phyloP scores from a whole-genome alignment of 2,888 invertebrate species.

The Unio pictorum region DNA sequence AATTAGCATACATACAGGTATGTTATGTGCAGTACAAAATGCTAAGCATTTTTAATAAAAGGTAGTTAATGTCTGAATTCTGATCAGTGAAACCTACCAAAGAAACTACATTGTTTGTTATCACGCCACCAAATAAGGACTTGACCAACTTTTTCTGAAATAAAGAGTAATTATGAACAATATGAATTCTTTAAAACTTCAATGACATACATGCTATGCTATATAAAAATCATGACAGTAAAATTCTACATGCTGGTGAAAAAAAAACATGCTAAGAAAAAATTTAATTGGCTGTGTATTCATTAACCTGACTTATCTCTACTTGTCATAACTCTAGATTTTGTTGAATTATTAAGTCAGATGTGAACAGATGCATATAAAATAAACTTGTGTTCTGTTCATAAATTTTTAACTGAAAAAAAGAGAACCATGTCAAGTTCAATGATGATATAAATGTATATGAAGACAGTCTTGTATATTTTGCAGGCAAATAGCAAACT shows the following conservation, averaged over 20 bases:
- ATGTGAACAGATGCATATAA: no score
- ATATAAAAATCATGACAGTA: neutral
- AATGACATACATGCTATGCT: neutral
- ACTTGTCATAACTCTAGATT: no score
- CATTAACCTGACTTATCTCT: no score
- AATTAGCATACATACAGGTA: no score
- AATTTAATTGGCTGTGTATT: neutral
- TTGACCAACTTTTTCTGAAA: slow-evolving; percentile 86
- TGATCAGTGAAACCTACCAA: slow-evolving; percentile 76
- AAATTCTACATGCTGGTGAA: neutral
- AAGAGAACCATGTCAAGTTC: no score
- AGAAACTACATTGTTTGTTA: slow-evolving; percentile 96
- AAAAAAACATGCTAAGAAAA: neutral
- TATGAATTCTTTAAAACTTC: neutral
- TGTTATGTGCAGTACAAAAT: no score
- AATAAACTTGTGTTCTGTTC: no score
- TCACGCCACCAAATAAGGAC: slow-evolving; percentile 91
- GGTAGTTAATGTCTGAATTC: neutral
- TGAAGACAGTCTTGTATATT: no score
- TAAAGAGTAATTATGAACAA: neutral
- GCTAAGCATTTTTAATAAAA: neutral
- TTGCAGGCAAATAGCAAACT: no score
- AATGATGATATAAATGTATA: no score
- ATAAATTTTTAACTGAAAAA: no score
- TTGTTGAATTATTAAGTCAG: no score